Evolutionary conservation across 1,140 invertebrate genomes (phyloP).

Genomic region (Sarcophaga peregrina): DNA sequence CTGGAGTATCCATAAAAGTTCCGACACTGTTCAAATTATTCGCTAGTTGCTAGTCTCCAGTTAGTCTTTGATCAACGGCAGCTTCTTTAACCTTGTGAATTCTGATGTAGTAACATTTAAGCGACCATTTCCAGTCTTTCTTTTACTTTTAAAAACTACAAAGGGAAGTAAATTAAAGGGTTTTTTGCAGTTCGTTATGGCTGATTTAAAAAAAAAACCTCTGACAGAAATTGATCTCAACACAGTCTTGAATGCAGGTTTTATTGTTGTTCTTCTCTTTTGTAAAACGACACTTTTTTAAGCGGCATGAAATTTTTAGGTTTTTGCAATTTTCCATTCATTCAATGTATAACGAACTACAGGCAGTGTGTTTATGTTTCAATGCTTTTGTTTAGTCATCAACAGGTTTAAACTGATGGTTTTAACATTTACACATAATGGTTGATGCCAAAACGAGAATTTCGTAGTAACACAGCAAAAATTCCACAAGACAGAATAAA

Average conservation of each 20-base stretch:
- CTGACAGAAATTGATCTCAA: neutral
- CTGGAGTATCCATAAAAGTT: no score
- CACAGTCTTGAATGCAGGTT: neutral
- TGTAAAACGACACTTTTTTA: neutral
- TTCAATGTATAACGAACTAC: neutral
- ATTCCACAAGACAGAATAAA: neutral
- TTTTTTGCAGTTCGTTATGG: neutral
- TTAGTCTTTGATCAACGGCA: no score
- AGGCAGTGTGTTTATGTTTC: neutral
- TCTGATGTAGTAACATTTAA: no score
- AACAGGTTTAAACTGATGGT: neutral
- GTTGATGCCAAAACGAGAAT: neutral
- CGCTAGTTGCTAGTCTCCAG: no score
- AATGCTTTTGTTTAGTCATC: neutral
- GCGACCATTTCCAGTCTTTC: no score
- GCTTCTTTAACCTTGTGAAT: no score
- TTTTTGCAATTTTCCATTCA: neutral
- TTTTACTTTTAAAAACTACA: no score
- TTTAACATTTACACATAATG: conserved; percentile 15
- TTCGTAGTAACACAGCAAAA: neutral
- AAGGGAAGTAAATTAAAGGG: neutral
- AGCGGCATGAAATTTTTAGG: neutral
- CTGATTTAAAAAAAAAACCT: neutral
- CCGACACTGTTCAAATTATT: no score
- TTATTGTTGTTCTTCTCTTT: neutral